These are phyloP conservation scores for Drosophila aff. DNA, from an alignment of 1,140 invertebrate species.

Conservation along the genomic window DNA sequence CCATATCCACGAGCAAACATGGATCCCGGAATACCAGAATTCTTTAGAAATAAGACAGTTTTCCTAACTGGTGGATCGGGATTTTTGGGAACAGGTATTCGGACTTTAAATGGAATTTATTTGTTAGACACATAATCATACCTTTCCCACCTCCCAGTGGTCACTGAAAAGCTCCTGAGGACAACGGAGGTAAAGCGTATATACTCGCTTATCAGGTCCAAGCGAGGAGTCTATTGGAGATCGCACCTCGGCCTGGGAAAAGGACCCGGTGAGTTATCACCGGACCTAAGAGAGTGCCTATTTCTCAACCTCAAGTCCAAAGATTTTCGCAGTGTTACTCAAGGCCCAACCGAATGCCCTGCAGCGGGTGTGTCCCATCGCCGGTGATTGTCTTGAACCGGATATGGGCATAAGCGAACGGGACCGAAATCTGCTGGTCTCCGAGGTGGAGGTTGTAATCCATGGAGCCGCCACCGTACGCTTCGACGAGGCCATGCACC, in stretches of 20 bases:
- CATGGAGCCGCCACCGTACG: conserved; percentile 93
- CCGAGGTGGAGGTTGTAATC: conserved; percentile 89
- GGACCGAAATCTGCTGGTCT: conserved; percentile 80
- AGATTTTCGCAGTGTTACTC: conserved; percentile 44
- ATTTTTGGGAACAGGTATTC: conserved; percentile 51
- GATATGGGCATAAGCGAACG: conserved; percentile 89
- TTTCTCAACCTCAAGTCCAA: neutral
- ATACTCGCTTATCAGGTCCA: conserved; percentile 90
- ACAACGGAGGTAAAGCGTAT: conserved; percentile 90
- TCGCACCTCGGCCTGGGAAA: conserved; percentile 88
- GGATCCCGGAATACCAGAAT: conserved; percentile 41
- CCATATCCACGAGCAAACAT: conserved; percentile 6
- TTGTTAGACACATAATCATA: neutral
- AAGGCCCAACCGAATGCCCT: conserved; percentile 16
- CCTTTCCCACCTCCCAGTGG: too few relatives aligned
- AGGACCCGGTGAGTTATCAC: conserved; percentile 72
- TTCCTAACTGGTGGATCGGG: conserved; percentile 53
- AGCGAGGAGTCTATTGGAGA: conserved; percentile 90
- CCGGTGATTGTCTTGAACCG: conserved; percentile 87
- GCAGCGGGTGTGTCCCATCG: conserved; percentile 81
- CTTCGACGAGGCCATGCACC: conserved; percentile 92
- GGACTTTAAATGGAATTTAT: neutral
- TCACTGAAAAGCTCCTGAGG: conserved; percentile 92
- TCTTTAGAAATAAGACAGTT: conserved; percentile 51
- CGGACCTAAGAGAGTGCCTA: too few relatives aligned